Percentiles rank a stretch among this genome's conserved stretches.
phyloP scores from a whole-genome alignment of 2,888 invertebrate genomes.

The Mycalesis mineus region DNA sequence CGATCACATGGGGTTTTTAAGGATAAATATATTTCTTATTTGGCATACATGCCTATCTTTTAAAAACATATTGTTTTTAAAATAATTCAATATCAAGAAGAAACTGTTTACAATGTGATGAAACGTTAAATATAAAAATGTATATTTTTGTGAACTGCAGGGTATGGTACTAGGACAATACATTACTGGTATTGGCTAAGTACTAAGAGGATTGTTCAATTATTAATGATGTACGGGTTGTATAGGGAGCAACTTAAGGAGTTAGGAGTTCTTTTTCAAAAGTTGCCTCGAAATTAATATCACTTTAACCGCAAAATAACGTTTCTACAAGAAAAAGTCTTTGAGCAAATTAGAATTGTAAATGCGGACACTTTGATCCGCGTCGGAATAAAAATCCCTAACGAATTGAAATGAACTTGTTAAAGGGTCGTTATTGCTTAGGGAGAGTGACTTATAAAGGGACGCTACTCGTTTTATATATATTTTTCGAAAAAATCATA shows the following conservation, averaged over 20 bases:
- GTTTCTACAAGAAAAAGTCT: slow-evolving; percentile 24
- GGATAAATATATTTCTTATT: neutral
- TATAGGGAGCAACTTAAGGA: neutral
- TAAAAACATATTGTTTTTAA: too few species aligned
- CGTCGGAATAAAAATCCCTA: slow-evolving; percentile 21
- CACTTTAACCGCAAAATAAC: slow-evolving; percentile 22
- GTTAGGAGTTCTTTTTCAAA: slow-evolving; percentile 2
- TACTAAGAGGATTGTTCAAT: neutral
- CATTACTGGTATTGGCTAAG: neutral
- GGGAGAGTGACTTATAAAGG: slow-evolving; percentile 13
- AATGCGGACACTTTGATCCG: slow-evolving; percentile 27
- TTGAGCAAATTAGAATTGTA: slow-evolving; percentile 28
- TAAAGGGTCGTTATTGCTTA: slow-evolving; percentile 19
- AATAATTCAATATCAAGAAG: too few species aligned
- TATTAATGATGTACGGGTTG: neutral
- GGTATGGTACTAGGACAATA: too few species aligned
- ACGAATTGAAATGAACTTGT: slow-evolving; percentile 27
- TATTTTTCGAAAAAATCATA: neutral
- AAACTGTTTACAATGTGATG: too few species aligned
- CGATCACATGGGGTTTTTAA: neutral
- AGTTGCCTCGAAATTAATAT: slow-evolving; percentile 25
- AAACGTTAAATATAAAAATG: too few species aligned
- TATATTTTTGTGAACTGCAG: too few species aligned
- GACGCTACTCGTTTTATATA: neutral
- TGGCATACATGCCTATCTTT: too few species aligned